Evolutionary conservation across 2,888 invertebrate species (phyloP), one percentile per base, ranked within the genome.

Genomic region (Lottia scabra): DNA sequence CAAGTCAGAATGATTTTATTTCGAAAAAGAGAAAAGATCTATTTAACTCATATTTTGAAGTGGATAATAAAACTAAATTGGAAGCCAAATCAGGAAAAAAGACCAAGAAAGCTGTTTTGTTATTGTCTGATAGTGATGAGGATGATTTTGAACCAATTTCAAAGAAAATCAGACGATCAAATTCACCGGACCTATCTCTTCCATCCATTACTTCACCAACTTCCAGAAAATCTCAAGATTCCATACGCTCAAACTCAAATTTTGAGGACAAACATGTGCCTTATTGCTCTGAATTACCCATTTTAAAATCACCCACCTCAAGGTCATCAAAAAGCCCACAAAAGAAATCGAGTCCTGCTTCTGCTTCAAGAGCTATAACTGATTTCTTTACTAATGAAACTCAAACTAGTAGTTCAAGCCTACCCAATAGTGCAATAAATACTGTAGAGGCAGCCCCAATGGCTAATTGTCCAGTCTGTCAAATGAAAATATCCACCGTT

Each of bases 391-490:
- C 56, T 19, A 30, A 2, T 5, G 16, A 56, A 48, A 48, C 48
- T 19, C n/a, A 56, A 56, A 19, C 56, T 23, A 56, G 56, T 56
- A 23, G 12, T 12, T 56, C 56, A 26, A 30, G 6, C 23, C 12
- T 5, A n/a, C 23, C 15, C 15, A 43, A 43, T 10, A 23, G 15
- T 26, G 16, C 44, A 48, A 3, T 27, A 12, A 19, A 26, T 30
- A 4, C 23, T 38, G 46, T 67, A 15, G 8, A 19, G 10, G n/a
- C 38, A 30, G 67, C 46, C 15, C 27, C 65, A 48, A 38, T 65
- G 30, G 63, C 63, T 13, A 46, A 73, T 43, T 87, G 87, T 74
- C 87, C 87, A 23, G 81, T 84, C 8, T 87, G 87, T 78, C 74
- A 70, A 56, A 74, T 75, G 23, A 16, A 46, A 46, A 80, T 86